Evolutionary conservation across 2,113 vertebrate genomes (phyloP), one percentile per base, ranked within the genome.

Genomic region (Lampris incognitus): DNA sequence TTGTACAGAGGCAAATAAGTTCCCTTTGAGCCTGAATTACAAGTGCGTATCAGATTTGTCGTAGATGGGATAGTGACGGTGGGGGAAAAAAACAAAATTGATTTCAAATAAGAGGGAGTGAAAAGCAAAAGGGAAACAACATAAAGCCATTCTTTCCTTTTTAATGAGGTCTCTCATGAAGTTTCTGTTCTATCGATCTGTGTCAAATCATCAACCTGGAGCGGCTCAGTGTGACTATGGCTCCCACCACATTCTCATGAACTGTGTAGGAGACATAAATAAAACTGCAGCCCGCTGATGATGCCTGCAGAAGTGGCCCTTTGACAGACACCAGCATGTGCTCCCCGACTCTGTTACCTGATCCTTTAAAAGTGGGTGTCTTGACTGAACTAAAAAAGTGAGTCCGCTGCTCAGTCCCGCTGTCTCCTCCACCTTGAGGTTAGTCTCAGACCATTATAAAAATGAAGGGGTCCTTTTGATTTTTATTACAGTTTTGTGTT

Each of bases 261-360:
- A 82, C 74, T 78, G 76, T 78, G 71, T 73, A 38, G 83, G 84
- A 89, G 94, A 93, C 92, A 92, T 93, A 87, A 81, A 94, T 94
- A 88, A 92, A 93, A 91, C 89, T 76, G 48, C 69, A 83, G 79
- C 88, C 88, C 93, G 90, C 91, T 95, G 93, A 95, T 93, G 93
- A 95, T 95, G 95, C 91, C 93, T 94, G 94, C 94, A 95, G 92
- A 95, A 94, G 92, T 90, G 85, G 82, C 79, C 71, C 84, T 95
- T 96, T 99, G 98, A 99, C 90, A 87, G 98, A 99, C 97, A 97
- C 93, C 81, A 95, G 83, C 98, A 99, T 95, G 93, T 99, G 98
- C 84, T 68, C 66, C 64, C 75, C 85, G 72, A 79, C 74, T 75
- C 64, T 41, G 97, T 94, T 95, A 97, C 94, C 89, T 88, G 97